These are phyloP conservation scores for Phymastichus coffea DNA, from an alignment of 1,140 invertebrate species.

Conservation along the genomic window DNA sequence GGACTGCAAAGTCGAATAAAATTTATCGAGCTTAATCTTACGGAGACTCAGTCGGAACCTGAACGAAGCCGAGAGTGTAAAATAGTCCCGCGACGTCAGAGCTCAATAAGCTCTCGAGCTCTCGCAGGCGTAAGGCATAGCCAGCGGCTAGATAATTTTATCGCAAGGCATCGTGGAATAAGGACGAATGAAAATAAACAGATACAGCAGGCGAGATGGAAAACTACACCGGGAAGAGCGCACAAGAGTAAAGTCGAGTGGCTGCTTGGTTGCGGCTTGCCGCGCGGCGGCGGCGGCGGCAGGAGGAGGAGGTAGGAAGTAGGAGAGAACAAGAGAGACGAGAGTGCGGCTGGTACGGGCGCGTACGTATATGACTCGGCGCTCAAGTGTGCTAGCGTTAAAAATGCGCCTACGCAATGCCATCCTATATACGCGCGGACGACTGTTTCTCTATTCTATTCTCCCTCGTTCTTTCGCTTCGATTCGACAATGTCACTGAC, in stretches of 20 bases:
- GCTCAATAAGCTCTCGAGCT: no score
- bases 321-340: slow-evolving; percentile 15
- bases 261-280: no score
- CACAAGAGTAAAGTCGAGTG: background rate
- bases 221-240: background rate
- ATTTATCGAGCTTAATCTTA: no score
- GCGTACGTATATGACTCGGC: background rate
- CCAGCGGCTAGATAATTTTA: no score
- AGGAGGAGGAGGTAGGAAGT: slow-evolving; percentile 15
- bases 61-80: no score
- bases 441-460: background rate
- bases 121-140: no score
- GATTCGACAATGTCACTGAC: no score
- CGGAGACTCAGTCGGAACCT: no score
- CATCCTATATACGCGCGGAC: background rate
- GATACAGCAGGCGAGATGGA: background rate
- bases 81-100: no score
- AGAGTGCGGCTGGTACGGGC: slow-evolving; percentile 1
- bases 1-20: no score
- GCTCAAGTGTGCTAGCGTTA: background rate
- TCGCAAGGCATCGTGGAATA: background rate
- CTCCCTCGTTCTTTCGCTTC: no score
- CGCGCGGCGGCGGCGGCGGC: no score
- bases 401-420: slow-evolving; percentile 13
- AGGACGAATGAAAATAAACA: background rate